Conservation (phyloP, 2,797 vertebrate genomes). For the Limosa lapponica region DNA sequence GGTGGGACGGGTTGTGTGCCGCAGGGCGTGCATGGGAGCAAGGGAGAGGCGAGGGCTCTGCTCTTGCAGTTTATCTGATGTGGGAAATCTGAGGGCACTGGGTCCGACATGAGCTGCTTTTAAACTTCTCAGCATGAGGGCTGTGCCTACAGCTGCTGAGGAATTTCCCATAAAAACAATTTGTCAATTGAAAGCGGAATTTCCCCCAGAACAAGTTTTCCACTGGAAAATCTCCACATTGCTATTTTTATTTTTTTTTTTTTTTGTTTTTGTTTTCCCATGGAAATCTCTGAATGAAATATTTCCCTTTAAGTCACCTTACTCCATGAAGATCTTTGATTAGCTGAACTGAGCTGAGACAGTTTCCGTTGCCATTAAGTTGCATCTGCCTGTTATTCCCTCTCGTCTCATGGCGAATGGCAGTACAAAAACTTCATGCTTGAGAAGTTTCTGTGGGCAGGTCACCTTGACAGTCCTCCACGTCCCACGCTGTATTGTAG, state of each 20-base stretch:
- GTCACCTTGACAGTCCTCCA: neutral
- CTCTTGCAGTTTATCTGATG: constrained; percentile 4
- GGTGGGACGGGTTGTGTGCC: neutral
- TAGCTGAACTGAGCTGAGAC: neutral
- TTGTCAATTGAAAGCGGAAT: constrained; percentile 57
- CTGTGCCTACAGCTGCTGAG: constrained; percentile 50
- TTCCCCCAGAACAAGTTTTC: constrained; percentile 65
- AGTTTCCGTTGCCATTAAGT: neutral
- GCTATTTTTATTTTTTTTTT: constrained; percentile 14
- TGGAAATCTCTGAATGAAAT: constrained; percentile 46
- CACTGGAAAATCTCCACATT: constrained; percentile 58
- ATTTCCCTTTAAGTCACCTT: constrained; percentile 34
- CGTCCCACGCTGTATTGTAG: neutral
- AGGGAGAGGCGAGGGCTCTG: neutral
- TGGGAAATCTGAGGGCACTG: constrained; percentile 41
- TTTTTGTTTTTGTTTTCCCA: constrained; percentile 26
- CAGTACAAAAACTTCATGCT: neutral
- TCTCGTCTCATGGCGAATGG: neutral
- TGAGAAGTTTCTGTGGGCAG: neutral
- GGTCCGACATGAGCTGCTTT: constrained; percentile 37
- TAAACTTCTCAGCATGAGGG: constrained; percentile 47
- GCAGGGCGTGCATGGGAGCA: neutral
- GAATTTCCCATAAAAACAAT: constrained; percentile 66
- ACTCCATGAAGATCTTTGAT: neutral
- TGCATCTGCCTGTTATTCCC: neutral